phyloP scores from a whole-genome alignment of 2,888 invertebrate genomes.

The Sinodicranocentrus sp. region DNA sequence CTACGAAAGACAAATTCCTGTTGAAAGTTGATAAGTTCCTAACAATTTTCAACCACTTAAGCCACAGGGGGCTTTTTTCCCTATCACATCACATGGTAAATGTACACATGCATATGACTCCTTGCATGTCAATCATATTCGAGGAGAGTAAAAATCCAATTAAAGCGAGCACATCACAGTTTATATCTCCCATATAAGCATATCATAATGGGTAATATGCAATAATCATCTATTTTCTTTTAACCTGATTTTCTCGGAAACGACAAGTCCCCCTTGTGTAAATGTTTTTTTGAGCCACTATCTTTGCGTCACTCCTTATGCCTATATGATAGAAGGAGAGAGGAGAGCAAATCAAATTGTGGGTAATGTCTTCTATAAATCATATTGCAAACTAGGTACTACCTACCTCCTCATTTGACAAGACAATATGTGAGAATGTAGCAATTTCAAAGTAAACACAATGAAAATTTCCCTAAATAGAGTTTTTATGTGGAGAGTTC shows the following conservation, averaged over 20 bases:
- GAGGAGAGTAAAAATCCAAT: slow-evolving; percentile 1
- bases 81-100: not conserved
- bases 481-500: not conserved
- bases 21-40: no score
- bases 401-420: slow-evolving; percentile 29
- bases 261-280: slow-evolving; percentile 9
- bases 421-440: not conserved
- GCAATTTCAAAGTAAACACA: not conserved
- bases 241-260: slow-evolving; percentile 51
- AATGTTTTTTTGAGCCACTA: no score
- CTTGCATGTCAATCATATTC: slow-evolving; percentile 1
- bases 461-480: slow-evolving; percentile 15
- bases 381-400: slow-evolving; percentile 27
- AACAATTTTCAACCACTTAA: not conserved
- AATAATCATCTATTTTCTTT: not conserved
- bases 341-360: not conserved
- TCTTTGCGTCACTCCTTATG: no score
- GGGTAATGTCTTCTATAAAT: slow-evolving; percentile 47
- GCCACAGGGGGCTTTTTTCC: not conserved
- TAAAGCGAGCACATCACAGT: not conserved
- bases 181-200: not conserved
- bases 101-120: not conserved
- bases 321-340: not conserved
- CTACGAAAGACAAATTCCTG: no score
- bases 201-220: not conserved